Percentiles rank a stretch among this genome's conserved stretches.
These are phyloP conservation scores for Callorhinus ursinus DNA, from an alignment of 2,113 vertebrate species.

Conservation along the genomic window DNA sequence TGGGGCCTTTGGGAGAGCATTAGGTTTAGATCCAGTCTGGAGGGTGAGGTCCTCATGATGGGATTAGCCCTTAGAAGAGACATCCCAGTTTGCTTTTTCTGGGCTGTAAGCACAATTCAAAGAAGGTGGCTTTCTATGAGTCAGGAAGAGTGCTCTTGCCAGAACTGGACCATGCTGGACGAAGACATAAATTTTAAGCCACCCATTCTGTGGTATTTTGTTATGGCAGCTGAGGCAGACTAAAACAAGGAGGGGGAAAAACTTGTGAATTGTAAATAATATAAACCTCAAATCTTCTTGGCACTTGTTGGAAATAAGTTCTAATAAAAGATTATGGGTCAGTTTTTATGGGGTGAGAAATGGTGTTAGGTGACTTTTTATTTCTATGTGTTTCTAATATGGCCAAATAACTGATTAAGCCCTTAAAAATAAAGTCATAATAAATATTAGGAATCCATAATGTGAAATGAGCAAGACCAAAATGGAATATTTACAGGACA, in stretches of 20 bases:
- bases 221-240: background rate
- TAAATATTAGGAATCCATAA: background rate
- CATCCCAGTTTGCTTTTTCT: rapidly evolving
- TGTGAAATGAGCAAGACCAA: background rate
- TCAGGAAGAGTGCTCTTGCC: background rate
- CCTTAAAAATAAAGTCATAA: background rate
- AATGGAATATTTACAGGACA: background rate
- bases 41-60: background rate
- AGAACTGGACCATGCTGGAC: background rate
- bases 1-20: background rate
- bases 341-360: background rate
- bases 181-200: background rate
- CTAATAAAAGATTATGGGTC: background rate
- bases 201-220: background rate
- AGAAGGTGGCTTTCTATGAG: background rate
- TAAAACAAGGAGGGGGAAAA: background rate
- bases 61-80: background rate
- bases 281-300: background rate
- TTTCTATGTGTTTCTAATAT: background rate
- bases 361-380: background rate
- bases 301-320: background rate
- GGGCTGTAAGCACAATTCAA: background rate
- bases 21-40: background rate
- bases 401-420: background rate
- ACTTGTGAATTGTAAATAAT: background rate